Base-by-base conservation (phyloP, 2,113 vertebrate genomes). In the Cynopterus brachyotis region DNA sequence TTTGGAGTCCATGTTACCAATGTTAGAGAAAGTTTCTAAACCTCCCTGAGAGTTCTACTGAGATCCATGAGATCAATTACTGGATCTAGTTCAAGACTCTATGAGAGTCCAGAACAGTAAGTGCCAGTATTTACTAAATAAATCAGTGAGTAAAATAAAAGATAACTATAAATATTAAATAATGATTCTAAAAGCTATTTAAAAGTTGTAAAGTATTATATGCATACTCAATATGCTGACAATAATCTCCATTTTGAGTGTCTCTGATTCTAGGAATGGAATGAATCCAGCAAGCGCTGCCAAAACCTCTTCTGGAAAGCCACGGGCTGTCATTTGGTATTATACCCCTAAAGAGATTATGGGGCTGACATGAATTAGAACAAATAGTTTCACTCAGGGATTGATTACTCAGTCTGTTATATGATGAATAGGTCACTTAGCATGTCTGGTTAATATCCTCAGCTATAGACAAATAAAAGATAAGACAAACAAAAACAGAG, bases 91-190 rank as follows among this genome's bases (percentile, higher is more conserved):
- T 73, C 35, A 95, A 89, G 50, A 96, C 20, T 42, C 67, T 40
- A 50, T 35, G 47, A 93, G 53, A 62, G 50, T 76, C 45, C 6
- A 60, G 42, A 55, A 89, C 0, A 72, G 35, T 3, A 67, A 40
- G 81, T 78, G 24, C 47, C 60, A 93, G 30, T 87, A 66, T 89
- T 96, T 78, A 78, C 24, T 81, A 30, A 96, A 81, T 78, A 86
- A 92, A 83, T 75, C 16, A 84, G 75, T 67, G 50, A 50, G 24
- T 28, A 91, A 70, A 86, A 89, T 60, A 91, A 95, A 73, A 93
- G n/a, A 42, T 75, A 84, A 84, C 0, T 84, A 4, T 53, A 80
- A 94, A 91, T 89, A 73, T 62, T 88, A 86, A 90, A 91, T 20
- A 91, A n/a, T 67, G 22, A 13, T 73, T 94, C 37, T 59, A 75